Conservation (phyloP, 2,113 vertebrate genomes). For the Cephalopholis sonnerati region DNA sequence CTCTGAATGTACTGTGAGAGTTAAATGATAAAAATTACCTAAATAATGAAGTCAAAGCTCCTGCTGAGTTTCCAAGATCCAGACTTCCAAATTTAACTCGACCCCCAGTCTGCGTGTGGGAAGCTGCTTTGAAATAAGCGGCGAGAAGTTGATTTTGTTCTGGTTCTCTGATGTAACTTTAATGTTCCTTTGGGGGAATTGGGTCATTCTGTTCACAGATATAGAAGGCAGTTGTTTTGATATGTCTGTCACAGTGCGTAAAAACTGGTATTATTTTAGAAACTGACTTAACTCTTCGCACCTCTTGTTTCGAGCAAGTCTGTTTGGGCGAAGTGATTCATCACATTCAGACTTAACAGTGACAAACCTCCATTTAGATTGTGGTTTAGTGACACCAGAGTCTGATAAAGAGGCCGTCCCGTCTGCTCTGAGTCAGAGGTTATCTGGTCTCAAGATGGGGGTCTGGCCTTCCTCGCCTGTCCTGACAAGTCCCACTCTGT, state of each 20-base stretch:
- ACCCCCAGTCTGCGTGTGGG: constrained; percentile 4
- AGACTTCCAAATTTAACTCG: constrained; percentile 52
- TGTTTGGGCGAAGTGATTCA: constrained; percentile 32
- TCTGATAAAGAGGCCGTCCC: constrained; percentile 17
- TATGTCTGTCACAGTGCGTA: constrained; percentile 3
- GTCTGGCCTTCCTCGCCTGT: constrained; percentile 57
- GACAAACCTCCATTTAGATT: constrained; percentile 30
- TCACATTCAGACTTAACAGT: constrained; percentile 10
- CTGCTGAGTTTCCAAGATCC: constrained; percentile 27
- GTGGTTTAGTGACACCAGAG: constrained; percentile 20
- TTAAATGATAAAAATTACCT: constrained; percentile 27
- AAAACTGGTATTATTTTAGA: constrained; percentile 47
- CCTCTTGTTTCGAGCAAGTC: neutral
- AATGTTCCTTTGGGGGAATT: constrained; percentile 39
- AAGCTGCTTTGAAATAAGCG: constrained; percentile 37
- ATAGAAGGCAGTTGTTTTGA: constrained; percentile 36
- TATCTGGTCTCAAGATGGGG: constrained; percentile 61
- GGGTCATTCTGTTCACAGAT: constrained; percentile 38
- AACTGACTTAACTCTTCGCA: constrained; percentile 19
- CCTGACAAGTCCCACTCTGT: constrained; percentile 38
- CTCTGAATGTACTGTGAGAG: constrained; percentile 1
- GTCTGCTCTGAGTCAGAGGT: constrained; percentile 57
- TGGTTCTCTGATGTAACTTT: constrained; percentile 51
- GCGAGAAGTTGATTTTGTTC: constrained; percentile 24
- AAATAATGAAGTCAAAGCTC: constrained; percentile 44